Conservation (phyloP, 2,797 vertebrate species). For the Coilia nasus region DNA sequence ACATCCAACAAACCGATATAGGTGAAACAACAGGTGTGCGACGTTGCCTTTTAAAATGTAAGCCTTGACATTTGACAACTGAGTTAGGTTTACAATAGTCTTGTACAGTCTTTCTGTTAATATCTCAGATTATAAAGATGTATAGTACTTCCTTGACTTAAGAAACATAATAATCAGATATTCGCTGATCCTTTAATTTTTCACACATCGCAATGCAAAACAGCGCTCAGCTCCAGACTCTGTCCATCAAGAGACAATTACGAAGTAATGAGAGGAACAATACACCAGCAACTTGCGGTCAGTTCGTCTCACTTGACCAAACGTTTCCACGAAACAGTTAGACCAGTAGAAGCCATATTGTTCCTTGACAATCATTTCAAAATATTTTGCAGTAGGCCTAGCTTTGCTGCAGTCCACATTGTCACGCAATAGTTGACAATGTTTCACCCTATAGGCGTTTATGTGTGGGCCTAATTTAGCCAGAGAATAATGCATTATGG, state of each 20-base stretch:
- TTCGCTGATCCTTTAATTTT: neutral
- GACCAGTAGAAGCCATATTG: neutral
- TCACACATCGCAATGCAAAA: neutral
- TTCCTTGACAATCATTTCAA: neutral
- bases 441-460: neutral
- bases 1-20: neutral
- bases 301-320: constrained; percentile 17
- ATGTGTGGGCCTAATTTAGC: neutral
- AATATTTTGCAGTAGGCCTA: neutral
- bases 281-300: constrained; percentile 23
- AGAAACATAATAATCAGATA: neutral
- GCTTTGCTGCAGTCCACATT: neutral
- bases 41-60: constrained; percentile 14
- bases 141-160: neutral
- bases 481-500: neutral
- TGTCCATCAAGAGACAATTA: constrained; percentile 35
- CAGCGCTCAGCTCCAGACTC: neutral
- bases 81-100: neutral
- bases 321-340: constrained; percentile 21
- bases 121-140: neutral
- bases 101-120: neutral
- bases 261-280: constrained; percentile 44
- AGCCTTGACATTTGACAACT: neutral
- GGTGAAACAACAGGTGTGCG: neutral
- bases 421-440: neutral